phyloP scores from a whole-genome alignment of 1,140 invertebrate species.

The Spodoptera frugiperda region DNA sequence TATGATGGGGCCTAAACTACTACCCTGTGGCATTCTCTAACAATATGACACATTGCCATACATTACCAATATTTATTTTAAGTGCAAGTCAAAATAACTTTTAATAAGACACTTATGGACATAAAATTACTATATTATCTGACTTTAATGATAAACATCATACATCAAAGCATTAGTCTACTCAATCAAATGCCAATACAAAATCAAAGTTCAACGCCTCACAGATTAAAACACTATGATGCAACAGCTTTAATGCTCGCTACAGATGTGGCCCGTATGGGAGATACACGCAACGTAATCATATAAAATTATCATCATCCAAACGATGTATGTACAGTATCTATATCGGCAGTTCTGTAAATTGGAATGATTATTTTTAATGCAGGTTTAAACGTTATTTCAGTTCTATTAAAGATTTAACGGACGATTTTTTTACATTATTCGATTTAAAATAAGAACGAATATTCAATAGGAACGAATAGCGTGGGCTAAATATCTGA shows the following conservation, averaged over 20 bases:
- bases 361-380: too few relatives aligned
- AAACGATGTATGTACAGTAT: constrained; percentile 3
- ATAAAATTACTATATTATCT: background rate
- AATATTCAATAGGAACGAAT: too few relatives aligned
- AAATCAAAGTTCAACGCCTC: constrained; percentile 40
- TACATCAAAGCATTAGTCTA: constrained; percentile 19
- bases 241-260: constrained; percentile 44
- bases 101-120: background rate
- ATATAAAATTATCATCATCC: constrained; percentile 11
- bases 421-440: too few relatives aligned
- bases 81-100: background rate
- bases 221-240: constrained; percentile 40
- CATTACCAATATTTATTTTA: too few relatives aligned
- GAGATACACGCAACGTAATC: background rate
- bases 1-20: background rate
- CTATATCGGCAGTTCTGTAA: too few relatives aligned
- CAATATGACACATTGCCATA: background rate
- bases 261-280: constrained; percentile 12
- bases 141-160: too few relatives aligned
- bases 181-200: constrained; percentile 39
- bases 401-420: too few relatives aligned
- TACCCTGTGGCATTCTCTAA: background rate
- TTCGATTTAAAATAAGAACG: too few relatives aligned
- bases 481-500: too few relatives aligned
- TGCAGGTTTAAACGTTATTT: too few relatives aligned